Conservation (phyloP, 2,113 vertebrate genomes). For the Pterocles orientalis region DNA sequence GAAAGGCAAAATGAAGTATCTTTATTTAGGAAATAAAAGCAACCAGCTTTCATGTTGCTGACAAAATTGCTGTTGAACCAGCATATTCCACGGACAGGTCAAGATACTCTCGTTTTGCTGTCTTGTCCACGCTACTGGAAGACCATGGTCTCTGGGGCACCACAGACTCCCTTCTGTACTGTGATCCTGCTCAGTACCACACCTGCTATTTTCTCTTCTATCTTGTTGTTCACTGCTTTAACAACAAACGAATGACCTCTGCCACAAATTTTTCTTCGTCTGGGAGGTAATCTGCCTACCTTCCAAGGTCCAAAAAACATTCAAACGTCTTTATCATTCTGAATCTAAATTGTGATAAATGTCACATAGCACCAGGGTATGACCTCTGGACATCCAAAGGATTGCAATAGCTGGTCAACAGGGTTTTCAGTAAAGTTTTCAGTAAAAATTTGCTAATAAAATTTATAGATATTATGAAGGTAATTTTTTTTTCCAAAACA, state of each 20-base stretch:
- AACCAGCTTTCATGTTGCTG: not conserved
- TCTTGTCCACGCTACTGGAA: not conserved
- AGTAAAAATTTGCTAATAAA: not conserved
- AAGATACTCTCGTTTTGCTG: not conserved
- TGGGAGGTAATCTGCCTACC: not conserved
- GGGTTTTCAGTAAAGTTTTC: not conserved
- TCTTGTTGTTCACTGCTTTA: fast-evolving
- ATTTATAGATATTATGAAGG: not conserved
- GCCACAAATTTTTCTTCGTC: not conserved
- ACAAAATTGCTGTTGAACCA: not conserved
- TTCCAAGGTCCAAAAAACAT: not conserved
- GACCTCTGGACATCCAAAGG: not conserved
- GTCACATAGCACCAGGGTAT: not conserved
- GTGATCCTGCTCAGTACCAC: no score
- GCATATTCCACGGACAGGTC: not conserved
- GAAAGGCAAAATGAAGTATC: not conserved
- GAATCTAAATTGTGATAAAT: not conserved
- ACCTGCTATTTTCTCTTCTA: not conserved
- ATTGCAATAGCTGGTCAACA: not conserved
- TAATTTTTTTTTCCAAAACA: not conserved
- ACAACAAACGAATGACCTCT: not conserved
- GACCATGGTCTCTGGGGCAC: not conserved
- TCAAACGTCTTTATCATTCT: not conserved
- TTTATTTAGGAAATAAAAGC: not conserved
- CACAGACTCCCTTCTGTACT: not conserved